Evolutionary conservation across 2,888 invertebrate species (phyloP).

Genomic region (Keiferia lycopersicella): DNA sequence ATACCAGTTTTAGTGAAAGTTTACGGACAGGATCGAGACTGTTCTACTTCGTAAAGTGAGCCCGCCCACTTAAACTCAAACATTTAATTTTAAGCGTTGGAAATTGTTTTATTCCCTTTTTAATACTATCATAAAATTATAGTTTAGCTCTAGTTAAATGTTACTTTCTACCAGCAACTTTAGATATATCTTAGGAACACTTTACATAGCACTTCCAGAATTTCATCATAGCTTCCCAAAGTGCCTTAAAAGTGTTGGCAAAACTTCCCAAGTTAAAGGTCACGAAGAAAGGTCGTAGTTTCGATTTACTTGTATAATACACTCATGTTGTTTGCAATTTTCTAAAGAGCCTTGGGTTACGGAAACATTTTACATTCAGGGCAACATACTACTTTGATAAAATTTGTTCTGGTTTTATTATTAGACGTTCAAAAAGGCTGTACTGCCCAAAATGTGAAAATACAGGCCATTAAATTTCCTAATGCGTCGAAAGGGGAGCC

Average conservation of each 20-base stretch:
- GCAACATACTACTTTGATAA: too few species aligned
- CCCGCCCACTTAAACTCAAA: neutral
- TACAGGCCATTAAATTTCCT: conserved; percentile 2
- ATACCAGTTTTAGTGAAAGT: conserved; percentile 7
- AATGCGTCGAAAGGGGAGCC: conserved; percentile 40
- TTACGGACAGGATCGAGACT: neutral
- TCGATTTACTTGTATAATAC: neutral
- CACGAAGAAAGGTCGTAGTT: neutral
- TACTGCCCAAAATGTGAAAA: neutral
- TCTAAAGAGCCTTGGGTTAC: conserved; percentile 2
- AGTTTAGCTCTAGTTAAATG: too few species aligned
- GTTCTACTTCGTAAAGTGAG: neutral
- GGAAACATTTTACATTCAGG: too few species aligned
- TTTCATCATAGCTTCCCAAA: neutral
- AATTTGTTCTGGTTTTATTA: too few species aligned
- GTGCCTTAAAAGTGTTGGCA: conserved; percentile 9
- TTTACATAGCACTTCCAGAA: neutral
- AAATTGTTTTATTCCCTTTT: too few species aligned
- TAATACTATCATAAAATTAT: too few species aligned
- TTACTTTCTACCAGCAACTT: too few species aligned
- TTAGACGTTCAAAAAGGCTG: neutral
- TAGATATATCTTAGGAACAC: neutral
- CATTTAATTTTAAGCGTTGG: too few species aligned
- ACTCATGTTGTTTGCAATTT: conserved; percentile 10
- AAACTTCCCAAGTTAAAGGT: conserved; percentile 7